phyloP scores from a whole-genome alignment of 37 sponge, comb jelly and placozoan species.

The Spongia lamella region DNA sequence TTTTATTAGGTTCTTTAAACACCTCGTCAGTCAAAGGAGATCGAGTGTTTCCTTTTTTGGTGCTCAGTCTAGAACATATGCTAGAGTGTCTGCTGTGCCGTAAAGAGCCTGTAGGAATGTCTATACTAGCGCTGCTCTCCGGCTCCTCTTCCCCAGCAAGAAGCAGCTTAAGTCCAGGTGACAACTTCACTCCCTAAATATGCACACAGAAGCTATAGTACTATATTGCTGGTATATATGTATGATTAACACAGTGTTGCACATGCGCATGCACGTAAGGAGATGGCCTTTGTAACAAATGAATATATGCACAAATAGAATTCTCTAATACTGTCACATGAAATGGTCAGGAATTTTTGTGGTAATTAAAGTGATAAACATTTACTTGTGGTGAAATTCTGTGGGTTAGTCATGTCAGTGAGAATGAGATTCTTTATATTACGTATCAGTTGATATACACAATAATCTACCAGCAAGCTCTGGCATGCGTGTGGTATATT shows the following conservation, averaged over 20 bases:
- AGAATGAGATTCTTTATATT: neutral
- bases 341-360: too few species aligned
- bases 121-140: neutral
- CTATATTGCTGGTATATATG: too few species aligned
- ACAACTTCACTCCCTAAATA: constrained; percentile 8
- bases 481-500: too few species aligned
- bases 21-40: neutral
- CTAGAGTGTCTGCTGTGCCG: constrained; percentile 22
- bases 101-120: constrained; percentile 14
- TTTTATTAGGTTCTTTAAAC: neutral
- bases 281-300: neutral
- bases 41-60: neutral
- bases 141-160: constrained; percentile 20
- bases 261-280: too few species aligned
- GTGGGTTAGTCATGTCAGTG: too few species aligned
- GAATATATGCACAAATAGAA: too few species aligned
- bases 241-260: too few species aligned
- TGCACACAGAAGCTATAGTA: too few species aligned
- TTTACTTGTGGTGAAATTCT: neutral
- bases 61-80: neutral
- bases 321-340: too few species aligned
- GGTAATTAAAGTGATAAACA: too few species aligned
- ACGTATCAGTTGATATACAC: too few species aligned
- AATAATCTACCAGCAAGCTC: too few species aligned
- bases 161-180: constrained; percentile 53